A percentile compares a stretch with the other conserved stretches of the same genome.
phyloP scores from a whole-genome alignment of 2,113 vertebrate species.

The Phocoena sinus region DNA sequence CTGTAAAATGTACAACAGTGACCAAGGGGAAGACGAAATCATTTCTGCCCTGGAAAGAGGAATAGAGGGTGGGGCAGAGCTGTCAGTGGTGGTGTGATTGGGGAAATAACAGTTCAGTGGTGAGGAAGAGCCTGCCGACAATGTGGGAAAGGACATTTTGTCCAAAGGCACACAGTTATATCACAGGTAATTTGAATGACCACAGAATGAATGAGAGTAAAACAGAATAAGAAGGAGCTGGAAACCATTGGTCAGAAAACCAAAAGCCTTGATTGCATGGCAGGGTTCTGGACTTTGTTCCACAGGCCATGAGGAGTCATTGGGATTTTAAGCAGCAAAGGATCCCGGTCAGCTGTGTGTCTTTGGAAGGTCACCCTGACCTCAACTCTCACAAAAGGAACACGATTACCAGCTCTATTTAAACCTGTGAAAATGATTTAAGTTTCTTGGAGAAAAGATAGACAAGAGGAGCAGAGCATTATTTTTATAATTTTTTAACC shows the following conservation, averaged over 20 bases:
- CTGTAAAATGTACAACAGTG: neutral
- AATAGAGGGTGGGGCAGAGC: neutral
- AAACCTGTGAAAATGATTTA: constrained; percentile 44
- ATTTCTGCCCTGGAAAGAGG: neutral
- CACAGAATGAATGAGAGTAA: neutral
- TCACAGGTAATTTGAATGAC: neutral
- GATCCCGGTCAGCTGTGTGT: neutral
- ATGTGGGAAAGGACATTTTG: neutral
- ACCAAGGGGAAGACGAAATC: neutral
- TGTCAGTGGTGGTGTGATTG: neutral
- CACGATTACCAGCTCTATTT: constrained; percentile 33
- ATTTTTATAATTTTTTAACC: constrained; percentile 33
- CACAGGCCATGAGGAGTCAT: neutral
- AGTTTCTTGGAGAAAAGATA: constrained; percentile 31
- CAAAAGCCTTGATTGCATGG: neutral
- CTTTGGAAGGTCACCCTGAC: constrained; percentile 47
- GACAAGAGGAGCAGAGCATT: neutral
- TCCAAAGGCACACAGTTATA: neutral
- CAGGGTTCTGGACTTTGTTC: neutral
- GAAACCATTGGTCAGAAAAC: neutral
- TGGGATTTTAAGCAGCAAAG: neutral
- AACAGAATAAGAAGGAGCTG: neutral
- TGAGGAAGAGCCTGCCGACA: neutral
- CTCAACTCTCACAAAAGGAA: constrained; percentile 36
- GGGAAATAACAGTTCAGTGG: neutral